Evolutionary conservation across 2,888 invertebrate species (phyloP), one percentile per base, ranked within the genome.

Genomic region (Sinohyriopsis cumingii): DNA sequence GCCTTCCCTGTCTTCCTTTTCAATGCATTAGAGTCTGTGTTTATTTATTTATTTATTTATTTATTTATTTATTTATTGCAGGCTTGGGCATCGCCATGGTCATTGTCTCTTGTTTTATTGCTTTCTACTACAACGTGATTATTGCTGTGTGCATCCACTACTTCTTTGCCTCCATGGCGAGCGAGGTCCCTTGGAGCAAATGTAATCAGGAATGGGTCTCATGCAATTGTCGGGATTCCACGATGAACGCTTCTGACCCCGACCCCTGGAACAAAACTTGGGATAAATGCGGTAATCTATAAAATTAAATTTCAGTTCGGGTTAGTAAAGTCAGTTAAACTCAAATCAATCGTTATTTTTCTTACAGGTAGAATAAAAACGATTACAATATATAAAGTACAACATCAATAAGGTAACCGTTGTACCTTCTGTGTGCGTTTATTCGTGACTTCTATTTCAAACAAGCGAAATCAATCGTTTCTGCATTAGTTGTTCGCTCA

Each of bases 71-170:
- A 20, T 69, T 45, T 61, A 59, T 69, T 73, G 2, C 73, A 87
- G 87, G 87, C 57, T 71, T 87, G 9, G 87, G 87, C 6, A 82
- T 80, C 65, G 72, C 84, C 15, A 84, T 85, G 82, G 81, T 86
- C 3, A 73, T 80, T 5, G 79, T 86, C 5, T 83, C 85, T 0
- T 71, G 77, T 12, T 70, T 86, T 5, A 82, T 88, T 55, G 75
- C 80, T 24, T 72, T 87, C 15, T 87, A 87, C 76, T 88, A 87
- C 79, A 84, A 84, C 69, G 81, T 88, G 20, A 80, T 87, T n/a
- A 83, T 88, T 25, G 84, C 87, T 24, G 84, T 83, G 53, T 80
- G 83, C 64, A 68, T 87, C 53, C 84, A 79, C 75, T 87, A 78
- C 82, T 79, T 87, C 71, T 83, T 86, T 63, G 84, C 86, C 45